Percentiles rank a stretch among this genome's conserved stretches.
Conservation (phyloP, 2,888 invertebrate genomes). For the Cosmorhoe ocellata region DNA sequence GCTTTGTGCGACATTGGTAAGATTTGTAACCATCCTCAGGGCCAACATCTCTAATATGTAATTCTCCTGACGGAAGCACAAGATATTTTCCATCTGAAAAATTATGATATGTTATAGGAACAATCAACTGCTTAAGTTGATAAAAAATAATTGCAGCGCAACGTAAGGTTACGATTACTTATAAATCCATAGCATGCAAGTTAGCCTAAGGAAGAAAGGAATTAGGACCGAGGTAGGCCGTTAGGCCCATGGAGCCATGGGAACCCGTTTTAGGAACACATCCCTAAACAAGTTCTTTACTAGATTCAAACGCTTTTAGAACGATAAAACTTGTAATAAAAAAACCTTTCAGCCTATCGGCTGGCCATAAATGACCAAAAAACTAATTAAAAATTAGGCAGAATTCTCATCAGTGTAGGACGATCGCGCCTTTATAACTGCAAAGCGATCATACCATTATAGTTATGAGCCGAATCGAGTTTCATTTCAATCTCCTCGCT, state of each 20-base stretch:
- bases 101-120: conserved; percentile 27
- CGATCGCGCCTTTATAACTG: background rate
- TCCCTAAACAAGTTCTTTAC: conserved; percentile 43
- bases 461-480: conserved; percentile 61
- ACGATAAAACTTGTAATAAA: too few relatives aligned
- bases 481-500: conserved; percentile 74
- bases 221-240: conserved; percentile 79
- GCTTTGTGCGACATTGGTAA: conserved; percentile 96
- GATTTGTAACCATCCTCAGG: conserved; percentile 97
- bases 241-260: conserved; percentile 81
- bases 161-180: conserved; percentile 74
- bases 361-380: too few relatives aligned
- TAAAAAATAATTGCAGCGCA: conserved; percentile 42
- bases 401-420: background rate
- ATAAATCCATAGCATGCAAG: conserved; percentile 69
- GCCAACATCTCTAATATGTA: conserved; percentile 97
- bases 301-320: background rate
- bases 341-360: too few relatives aligned
- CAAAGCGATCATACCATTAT: conserved; percentile 56
- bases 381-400: too few relatives aligned
- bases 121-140: conserved; percentile 5
- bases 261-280: conserved; percentile 57
- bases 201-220: conserved; percentile 83
- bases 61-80: conserved; percentile 96
- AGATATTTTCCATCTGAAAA: conserved; percentile 95